phyloP scores from a whole-genome alignment of 1,140 invertebrate genomes.

The Zaprionus kolodkinae region DNA sequence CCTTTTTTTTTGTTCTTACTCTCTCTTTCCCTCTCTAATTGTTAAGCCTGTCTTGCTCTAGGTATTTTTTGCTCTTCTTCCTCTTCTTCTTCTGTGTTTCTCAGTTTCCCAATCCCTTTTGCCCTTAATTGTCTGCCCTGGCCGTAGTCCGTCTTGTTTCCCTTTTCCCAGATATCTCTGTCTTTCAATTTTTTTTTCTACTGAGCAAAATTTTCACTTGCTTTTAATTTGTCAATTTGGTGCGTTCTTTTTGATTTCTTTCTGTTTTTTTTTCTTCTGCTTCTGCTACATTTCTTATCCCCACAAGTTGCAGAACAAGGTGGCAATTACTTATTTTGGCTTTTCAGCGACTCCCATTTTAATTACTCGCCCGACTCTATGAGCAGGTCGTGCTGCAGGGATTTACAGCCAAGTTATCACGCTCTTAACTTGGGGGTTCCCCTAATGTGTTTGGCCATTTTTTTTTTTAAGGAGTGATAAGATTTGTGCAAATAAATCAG shows the following conservation, averaged over 20 bases:
- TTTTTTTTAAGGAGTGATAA: not conserved
- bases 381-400: not conserved
- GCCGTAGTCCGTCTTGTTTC: conserved; percentile 41
- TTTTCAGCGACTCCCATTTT: conserved; percentile 52
- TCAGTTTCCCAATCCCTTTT: conserved; percentile 42
- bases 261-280: conserved; percentile 18
- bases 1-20: conserved; percentile 6
- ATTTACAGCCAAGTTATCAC: conserved; percentile 13
- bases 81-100: not conserved
- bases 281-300: not conserved
- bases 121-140: conserved; percentile 65
- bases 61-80: conserved; percentile 15
- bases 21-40: conserved; percentile 55
- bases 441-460: not conserved
- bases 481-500: not conserved
- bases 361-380: conserved; percentile 53
- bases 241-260: conserved; percentile 22
- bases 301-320: conserved; percentile 64
- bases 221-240: conserved; percentile 79
- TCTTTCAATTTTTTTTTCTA: conserved; percentile 40
- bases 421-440: conserved; percentile 9
- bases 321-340: conserved; percentile 77
- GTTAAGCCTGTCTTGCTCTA: conserved; percentile 46
- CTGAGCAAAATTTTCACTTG: conserved; percentile 59
- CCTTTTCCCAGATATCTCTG: conserved; percentile 43